Base-by-base conservation (phyloP, 23 tunicate genomes). In the Trididemnum clinides region DNA sequence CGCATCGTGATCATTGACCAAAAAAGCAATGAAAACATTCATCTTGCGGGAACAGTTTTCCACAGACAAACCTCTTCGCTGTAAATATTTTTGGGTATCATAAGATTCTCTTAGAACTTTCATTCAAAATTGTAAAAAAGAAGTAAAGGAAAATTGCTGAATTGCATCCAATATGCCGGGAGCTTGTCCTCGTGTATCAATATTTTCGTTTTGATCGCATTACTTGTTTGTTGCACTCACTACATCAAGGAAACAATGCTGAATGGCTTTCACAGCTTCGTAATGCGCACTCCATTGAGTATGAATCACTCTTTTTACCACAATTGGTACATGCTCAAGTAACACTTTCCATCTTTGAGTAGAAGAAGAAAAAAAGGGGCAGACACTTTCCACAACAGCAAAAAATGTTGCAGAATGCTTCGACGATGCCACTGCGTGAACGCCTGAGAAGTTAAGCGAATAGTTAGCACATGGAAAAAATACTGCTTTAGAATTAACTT, bases 131-230 rank as follows among this genome's bases (percentile, higher is more conserved):
- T 78, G 65, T 78, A 51, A 78, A 78, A 78, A 78, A 54, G 80
- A 74, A 74, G 38, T 19, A 74, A 74, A 38, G 30, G 80, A 74
- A 39, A 74, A 44, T 18, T 25, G 80, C 30, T 74, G 80, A 74
- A 38, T 74, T n/a, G 80, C 80, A 74, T 74, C 57, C 58, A 74
- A 74, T 19, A 74, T 44, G 57, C 58, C 57, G 38, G 57, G 57
- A 35, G 80, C 58, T 74, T 74, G 80, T 38, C 80, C 58, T 74
- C 80, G 80, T 74, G 80, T 38, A 74, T 74, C 80, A 74, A 74
- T 74, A 10, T 74, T 74, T 74, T 74, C 26, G 28, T 74, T 74
- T 74, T 74, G 80, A 74, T 74, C 57, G 31, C 75, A 28, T 28
- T 29, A 37, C 37, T 28, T 20, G 75, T 66, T 66, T 66, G 31